Evolutionary conservation across 92 coral and sea anemone genomes (phyloP), one percentile per base, ranked within the genome.

Genomic region (Pocillopora grandis): DNA sequence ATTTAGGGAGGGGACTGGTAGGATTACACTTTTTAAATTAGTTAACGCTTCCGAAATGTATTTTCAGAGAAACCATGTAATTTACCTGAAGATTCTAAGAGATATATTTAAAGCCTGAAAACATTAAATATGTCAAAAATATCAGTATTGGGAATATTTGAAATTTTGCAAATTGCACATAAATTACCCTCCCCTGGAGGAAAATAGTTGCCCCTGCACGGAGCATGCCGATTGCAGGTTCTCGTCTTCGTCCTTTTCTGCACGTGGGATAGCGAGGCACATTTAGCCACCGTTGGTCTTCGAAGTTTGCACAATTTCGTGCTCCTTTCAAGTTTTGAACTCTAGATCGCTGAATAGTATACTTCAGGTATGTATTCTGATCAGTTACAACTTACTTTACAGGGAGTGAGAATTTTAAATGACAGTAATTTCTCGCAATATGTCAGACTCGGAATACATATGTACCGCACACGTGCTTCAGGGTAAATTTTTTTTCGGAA

Each of bases 221-320:
- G 86, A 74, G 86, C 86, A 83, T 83, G 86, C 80, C 67, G 60
- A 73, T 72, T 65, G 57, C 17, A 10, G 52, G 52, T 42, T 42
- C 52, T 42, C 52, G 5, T 3, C 27, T 13, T 74, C 74, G 80
- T 75, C 72, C 72, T 83, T 75, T 81, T 49, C 78, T 79, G 80
- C 86, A 83, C 86, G 86, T 83, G 86, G 86, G 65, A 5, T 58
- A 52, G 33, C 67, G 33, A 72, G 57, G 70, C 31, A 58, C 76
- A 67, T 57, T 2, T 61, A 19, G 10, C 49, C 71, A 9, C 55
- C 63, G 71, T 8, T 59, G 77, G 36, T 31, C 57, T 81, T 58
- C 55, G 61, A 59, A 69, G 14, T 58, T 71, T 59, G 77, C 85
- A 60, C 85, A 81, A 60, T 20, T 81, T 81, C 42, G 80, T 62